These are phyloP conservation scores for Pantherophis vulpinus DNA, from an alignment of 2,797 vertebrate genomes.

Conservation along the genomic window DNA sequence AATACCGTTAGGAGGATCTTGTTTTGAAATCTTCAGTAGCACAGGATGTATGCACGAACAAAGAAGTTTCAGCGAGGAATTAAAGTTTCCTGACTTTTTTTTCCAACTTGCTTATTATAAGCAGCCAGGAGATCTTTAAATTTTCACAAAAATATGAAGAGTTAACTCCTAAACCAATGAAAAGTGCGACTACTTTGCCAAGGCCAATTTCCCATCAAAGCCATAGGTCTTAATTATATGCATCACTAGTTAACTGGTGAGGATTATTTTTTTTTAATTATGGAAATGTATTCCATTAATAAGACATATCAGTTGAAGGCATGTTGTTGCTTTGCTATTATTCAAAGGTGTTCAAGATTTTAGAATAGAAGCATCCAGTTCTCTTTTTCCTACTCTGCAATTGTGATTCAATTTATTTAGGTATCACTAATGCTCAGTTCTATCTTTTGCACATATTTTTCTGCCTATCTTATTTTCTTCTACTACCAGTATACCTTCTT, in stretches of 20 bases:
- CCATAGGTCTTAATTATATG: neutral
- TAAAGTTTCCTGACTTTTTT: neutral
- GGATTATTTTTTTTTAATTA: neutral
- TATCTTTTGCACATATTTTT: neutral
- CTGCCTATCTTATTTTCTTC: neutral
- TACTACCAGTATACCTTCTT: neutral
- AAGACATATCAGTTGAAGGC: neutral
- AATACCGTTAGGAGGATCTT: neutral
- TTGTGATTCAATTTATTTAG: neutral
- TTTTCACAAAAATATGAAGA: neutral
- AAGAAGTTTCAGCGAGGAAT: conserved; percentile 1
- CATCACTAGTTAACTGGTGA: neutral
- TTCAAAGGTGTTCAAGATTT: neutral
- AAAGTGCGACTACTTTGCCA: neutral
- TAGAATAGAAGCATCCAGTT: neutral
- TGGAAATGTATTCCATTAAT: neutral
- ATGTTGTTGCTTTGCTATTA: neutral
- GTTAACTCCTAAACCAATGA: neutral
- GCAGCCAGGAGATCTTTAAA: neutral
- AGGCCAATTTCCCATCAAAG: neutral
- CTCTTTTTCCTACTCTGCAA: neutral
- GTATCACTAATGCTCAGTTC: neutral
- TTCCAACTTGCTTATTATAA: neutral
- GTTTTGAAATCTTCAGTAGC: neutral
- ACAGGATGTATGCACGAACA: neutral